A percentile compares a stretch with the other conserved stretches of the same genome.
phyloP scores from a whole-genome alignment of 2,113 vertebrate genomes.

The Dasyprocta punctata region DNA sequence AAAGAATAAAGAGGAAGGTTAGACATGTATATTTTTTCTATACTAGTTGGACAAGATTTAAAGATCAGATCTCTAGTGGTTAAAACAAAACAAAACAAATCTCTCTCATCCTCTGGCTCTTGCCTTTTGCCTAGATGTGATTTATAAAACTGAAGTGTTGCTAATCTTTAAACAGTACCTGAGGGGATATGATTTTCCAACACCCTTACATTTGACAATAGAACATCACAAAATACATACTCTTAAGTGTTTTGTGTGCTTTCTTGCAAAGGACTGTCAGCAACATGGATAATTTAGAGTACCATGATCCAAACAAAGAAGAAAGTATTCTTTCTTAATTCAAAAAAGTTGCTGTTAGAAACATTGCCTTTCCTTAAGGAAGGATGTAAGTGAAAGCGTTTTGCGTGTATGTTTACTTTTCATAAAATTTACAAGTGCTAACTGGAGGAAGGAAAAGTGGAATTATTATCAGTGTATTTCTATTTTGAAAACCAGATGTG shows the following conservation, averaged over 20 bases:
- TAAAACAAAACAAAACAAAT: slow-evolving; percentile 70
- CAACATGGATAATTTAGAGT: slow-evolving; percentile 60
- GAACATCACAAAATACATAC: slow-evolving; percentile 48
- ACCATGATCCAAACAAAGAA: slow-evolving; percentile 31
- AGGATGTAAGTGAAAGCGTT: not conserved
- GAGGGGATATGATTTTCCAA: slow-evolving; percentile 52
- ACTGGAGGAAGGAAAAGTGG: not conserved
- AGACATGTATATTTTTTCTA: not conserved
- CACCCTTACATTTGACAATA: slow-evolving; percentile 35
- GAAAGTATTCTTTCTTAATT: slow-evolving; percentile 39
- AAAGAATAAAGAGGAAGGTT: not conserved
- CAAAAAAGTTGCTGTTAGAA: slow-evolving; percentile 12
- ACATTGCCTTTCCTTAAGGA: slow-evolving; percentile 17
- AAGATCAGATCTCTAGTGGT: slow-evolving; percentile 31
- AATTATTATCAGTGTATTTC: not conserved
- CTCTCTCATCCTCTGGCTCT: slow-evolving; percentile 31
- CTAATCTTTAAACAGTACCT: slow-evolving; percentile 70
- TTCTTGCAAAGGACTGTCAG: slow-evolving; percentile 48
- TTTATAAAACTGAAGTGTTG: slow-evolving; percentile 65
- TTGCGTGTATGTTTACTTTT: slow-evolving; percentile 27
- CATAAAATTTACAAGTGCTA: not conserved
- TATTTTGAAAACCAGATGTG: not conserved
- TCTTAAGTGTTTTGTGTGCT: slow-evolving; percentile 31
- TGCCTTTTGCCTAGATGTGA: slow-evolving; percentile 53
- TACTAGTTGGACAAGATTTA: slow-evolving; percentile 66